Base-by-base conservation (phyloP, 2,888 invertebrate genomes). In the Cecidostiba fungosa region DNA sequence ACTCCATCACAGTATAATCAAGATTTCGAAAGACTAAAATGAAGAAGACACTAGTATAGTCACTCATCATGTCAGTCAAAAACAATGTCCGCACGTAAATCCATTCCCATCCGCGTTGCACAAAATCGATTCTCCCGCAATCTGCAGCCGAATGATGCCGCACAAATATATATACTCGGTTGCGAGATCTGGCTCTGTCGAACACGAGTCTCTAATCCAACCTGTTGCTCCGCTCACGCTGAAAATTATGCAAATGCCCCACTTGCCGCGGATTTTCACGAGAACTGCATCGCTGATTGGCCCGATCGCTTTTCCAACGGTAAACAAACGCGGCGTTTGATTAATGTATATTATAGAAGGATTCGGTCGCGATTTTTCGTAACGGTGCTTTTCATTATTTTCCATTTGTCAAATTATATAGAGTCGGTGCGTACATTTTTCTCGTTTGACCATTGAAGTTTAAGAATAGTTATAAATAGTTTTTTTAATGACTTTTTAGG, bases 211-310 rank as follows among this genome's bases (percentile, higher is more conserved):
- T 62, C 43, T 43, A 62, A 77, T 72, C 77, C 59, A 14, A 72
- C 26, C 59, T 59, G 50, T 59, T 79, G 74, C 36, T 62, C 62
- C 74, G 70, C 43, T 50, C 73, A 26, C n/a, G n/a, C 3, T 77
- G 43, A 80, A 85, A 80, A 76, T 85, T 80, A 80, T 85, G 80
- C 54, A 80, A 80, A 84, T 79, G n/a, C 6, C 26, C 1, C 23
- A 39, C 3, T 10, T 16, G 54, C 16, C 32, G 14, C 6, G 26
- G 29, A 72, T 80, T 80, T 54, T 79, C 54, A 72, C 72, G 36
- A 26, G 26, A 81, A 62, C 59, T 62, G 59, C 26, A 59, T 23
- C n/a, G 66, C 43, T n/a, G 23, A 43, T 39, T 36, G 36, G 3
- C 19, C 4, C n/a, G 77, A 78, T 66, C 66, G 66, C 29, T 8